Conservation (phyloP, 2,113 vertebrate genomes). For the Hippocampus barbouri region DNA sequence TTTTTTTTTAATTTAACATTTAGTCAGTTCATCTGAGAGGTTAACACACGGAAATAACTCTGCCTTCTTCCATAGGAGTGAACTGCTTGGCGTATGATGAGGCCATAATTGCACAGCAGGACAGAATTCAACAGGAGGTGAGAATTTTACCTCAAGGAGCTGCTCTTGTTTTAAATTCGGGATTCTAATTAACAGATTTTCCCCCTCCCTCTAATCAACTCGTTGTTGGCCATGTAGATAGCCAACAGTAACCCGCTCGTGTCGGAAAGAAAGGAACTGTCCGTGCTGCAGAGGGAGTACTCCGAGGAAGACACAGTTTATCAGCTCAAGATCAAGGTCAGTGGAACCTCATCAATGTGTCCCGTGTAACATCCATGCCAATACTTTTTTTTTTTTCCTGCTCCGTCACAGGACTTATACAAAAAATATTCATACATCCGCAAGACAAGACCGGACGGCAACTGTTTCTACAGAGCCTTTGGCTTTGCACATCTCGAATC, state of each 20-base stretch:
- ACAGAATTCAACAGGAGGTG: slow-evolving; percentile 92
- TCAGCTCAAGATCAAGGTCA: slow-evolving; percentile 91
- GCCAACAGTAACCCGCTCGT: slow-evolving; percentile 89
- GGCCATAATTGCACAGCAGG: slow-evolving; percentile 92
- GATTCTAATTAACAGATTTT: not conserved
- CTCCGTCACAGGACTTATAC: slow-evolving; percentile 78
- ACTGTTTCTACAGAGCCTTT: slow-evolving; percentile 93
- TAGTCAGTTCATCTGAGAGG: too few relatives aligned
- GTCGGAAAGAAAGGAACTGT: slow-evolving; percentile 84
- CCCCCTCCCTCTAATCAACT: not conserved
- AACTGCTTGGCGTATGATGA: slow-evolving; percentile 90
- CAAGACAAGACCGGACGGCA: slow-evolving; percentile 89
- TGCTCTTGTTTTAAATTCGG: not conserved
- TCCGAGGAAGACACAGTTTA: slow-evolving; percentile 86
- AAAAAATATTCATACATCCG: slow-evolving; percentile 89
- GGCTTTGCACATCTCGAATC: slow-evolving; percentile 91
- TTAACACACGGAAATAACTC: not conserved
- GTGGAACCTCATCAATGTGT: not conserved
- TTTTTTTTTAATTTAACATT: too few relatives aligned
- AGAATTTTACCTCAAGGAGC: slow-evolving; percentile 35
- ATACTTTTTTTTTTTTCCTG: not conserved
- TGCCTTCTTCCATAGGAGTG: slow-evolving; percentile 67
- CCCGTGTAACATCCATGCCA: not conserved
- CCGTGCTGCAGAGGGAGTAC: slow-evolving; percentile 84
- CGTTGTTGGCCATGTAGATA: slow-evolving; percentile 68